These are phyloP conservation scores for Rhyacichthys aspro DNA, from an alignment of 2,797 vertebrate genomes.

Conservation along the genomic window DNA sequence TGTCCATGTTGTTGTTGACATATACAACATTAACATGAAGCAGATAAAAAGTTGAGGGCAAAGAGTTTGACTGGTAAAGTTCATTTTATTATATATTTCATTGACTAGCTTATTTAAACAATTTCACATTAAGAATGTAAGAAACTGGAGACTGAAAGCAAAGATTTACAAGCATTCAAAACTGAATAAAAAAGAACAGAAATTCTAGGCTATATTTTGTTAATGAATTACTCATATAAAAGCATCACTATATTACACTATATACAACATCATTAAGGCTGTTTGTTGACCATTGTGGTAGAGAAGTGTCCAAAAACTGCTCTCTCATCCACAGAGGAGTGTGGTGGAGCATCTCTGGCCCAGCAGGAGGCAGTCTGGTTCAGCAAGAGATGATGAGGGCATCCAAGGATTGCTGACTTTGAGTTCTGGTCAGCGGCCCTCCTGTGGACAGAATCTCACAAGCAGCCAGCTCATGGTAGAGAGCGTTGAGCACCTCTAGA, in stretches of 20 bases:
- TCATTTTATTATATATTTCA: conserved; percentile 7
- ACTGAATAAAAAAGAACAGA: no score
- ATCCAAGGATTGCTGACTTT: conserved; percentile 75
- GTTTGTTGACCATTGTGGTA: conserved; percentile 1
- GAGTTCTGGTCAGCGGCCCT: conserved; percentile 67
- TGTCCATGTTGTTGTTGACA: no score
- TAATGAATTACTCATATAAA: conserved; percentile 14
- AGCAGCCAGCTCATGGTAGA: conserved; percentile 85
- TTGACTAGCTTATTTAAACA: conserved; percentile 56
- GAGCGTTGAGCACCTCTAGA: conserved; percentile 85
- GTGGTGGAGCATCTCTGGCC: conserved; percentile 15
- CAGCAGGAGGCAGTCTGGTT: conserved; percentile 63
- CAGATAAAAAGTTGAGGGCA: no score
- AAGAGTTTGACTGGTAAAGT: neutral
- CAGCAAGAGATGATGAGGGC: conserved; percentile 86
- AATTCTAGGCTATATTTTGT: no score
- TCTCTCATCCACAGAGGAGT: conserved; percentile 1
- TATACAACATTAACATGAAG: no score
- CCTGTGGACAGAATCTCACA: conserved; percentile 83
- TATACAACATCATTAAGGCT: conserved; percentile 32
- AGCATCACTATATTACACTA: conserved; percentile 52
- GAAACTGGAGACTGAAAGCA: no score
- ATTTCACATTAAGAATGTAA: conserved; percentile 42
- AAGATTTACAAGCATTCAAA: no score
- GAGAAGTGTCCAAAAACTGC: conserved; percentile 10